phyloP scores from a whole-genome alignment of 1,140 invertebrate genomes.

The Mactra quadrangularis region DNA sequence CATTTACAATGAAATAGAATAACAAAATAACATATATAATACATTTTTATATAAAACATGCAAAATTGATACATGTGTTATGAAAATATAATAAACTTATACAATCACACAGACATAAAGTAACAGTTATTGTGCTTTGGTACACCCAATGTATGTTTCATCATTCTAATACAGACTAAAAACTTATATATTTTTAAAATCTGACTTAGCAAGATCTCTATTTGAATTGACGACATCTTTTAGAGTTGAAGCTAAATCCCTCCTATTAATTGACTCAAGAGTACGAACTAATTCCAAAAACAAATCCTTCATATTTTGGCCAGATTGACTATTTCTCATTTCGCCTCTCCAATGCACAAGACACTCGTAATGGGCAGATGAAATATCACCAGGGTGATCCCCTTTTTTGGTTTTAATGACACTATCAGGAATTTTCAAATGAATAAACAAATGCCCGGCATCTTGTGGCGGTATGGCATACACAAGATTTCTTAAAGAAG shows the following conservation, averaged over 20 bases:
- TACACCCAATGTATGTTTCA: no score
- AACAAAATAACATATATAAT: no score
- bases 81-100: no score
- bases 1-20: no score
- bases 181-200: constrained; percentile 10
- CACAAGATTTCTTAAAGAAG: not conserved
- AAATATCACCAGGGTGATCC: not conserved
- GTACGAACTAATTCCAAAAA: not conserved
- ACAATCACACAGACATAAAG: no score
- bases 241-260: not conserved
- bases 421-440: not conserved
- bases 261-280: not conserved
- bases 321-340: no score
- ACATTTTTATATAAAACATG: no score
- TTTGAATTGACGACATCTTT: not conserved
- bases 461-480: not conserved
- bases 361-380: not conserved
- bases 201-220: not conserved
- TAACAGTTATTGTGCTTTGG: no score
- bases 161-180: no score
- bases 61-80: no score
- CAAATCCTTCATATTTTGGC: not conserved
- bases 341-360: not conserved
- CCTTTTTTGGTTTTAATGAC: not conserved
- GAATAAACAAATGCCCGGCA: constrained; percentile 6